Percentiles rank a stretch among this genome's conserved stretches.
phyloP scores from a whole-genome alignment of 2,888 invertebrate species.

The Cosmopolites sordidus region DNA sequence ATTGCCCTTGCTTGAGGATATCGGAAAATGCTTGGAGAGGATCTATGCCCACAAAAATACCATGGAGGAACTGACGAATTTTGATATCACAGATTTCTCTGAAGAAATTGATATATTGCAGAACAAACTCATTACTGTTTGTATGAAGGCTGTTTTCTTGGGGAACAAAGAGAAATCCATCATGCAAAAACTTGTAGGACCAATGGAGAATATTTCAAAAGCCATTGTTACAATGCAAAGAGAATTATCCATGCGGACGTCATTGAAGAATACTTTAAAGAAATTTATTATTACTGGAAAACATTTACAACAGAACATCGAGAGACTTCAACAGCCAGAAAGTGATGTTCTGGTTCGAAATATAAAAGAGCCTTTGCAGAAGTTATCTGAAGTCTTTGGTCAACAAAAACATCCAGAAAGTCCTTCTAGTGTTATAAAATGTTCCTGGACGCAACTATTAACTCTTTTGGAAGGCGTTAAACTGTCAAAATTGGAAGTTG shows the following conservation, averaged over 20 bases:
- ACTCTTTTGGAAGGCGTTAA: slow-evolving; percentile 2
- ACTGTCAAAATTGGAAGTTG: background rate
- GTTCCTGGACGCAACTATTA: slow-evolving; percentile 7
- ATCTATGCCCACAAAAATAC: slow-evolving; percentile 25
- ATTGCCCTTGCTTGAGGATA: slow-evolving; percentile 34
- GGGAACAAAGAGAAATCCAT: slow-evolving; percentile 37
- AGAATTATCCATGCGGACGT: slow-evolving; percentile 31
- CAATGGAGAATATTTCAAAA: slow-evolving; percentile 42
- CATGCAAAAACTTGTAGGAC: slow-evolving; percentile 39
- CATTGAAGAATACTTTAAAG: slow-evolving; percentile 26
- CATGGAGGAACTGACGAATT: slow-evolving; percentile 18
- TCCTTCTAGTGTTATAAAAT: slow-evolving; percentile 5
- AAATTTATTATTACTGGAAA: slow-evolving; percentile 25
- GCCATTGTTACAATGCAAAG: slow-evolving; percentile 42
- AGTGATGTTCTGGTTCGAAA: slow-evolving; percentile 2
- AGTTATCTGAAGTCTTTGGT: slow-evolving; percentile 9
- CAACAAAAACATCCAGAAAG: slow-evolving; percentile 9
- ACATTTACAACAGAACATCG: slow-evolving; percentile 6
- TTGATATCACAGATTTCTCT: slow-evolving; percentile 35
- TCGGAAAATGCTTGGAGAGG: slow-evolving; percentile 35
- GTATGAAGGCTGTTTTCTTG: slow-evolving; percentile 41
- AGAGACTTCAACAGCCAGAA: slow-evolving; percentile 1
- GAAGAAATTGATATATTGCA: slow-evolving; percentile 40
- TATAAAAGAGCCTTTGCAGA: slow-evolving; percentile 11
- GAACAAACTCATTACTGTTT: slow-evolving; percentile 42